Evolutionary conservation across 2,113 vertebrate species (phyloP).

Genomic region (Chrysochloris asiatica): DNA sequence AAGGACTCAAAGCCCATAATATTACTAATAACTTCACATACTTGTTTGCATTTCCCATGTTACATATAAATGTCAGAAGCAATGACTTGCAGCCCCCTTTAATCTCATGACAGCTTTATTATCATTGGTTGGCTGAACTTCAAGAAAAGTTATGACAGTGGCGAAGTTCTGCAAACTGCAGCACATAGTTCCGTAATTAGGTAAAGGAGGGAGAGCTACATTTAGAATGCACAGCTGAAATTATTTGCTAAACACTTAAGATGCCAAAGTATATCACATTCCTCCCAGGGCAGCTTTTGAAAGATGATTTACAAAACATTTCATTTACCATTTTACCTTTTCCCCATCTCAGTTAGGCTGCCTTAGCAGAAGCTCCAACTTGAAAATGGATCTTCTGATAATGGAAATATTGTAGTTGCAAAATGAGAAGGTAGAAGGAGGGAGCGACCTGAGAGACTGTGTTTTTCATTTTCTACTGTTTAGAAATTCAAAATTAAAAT

Average conservation of each 20-base stretch:
- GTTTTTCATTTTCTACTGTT: constrained; percentile 69
- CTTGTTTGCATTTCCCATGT: constrained; percentile 77
- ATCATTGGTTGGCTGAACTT: constrained; percentile 78
- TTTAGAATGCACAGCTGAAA: constrained; percentile 66
- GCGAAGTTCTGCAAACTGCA: constrained; percentile 77
- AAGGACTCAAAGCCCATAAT: constrained; percentile 75
- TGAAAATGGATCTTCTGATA: constrained; percentile 68
- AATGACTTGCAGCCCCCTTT: constrained; percentile 76
- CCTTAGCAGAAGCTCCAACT: constrained; percentile 30
- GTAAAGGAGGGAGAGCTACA: constrained; percentile 69
- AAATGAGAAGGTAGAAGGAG: constrained; percentile 57
- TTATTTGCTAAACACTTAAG: constrained; percentile 76
- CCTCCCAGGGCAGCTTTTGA: constrained; percentile 68
- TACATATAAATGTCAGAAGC: constrained; percentile 73
- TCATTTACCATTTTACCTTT: constrained; percentile 35
- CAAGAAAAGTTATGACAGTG: constrained; percentile 79
- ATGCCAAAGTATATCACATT: constrained; percentile 49
- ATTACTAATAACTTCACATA: constrained; percentile 75
- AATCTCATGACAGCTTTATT: constrained; percentile 79
- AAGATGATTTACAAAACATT: constrained; percentile 64
- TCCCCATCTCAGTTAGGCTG: background rate
- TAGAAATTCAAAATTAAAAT: constrained; percentile 30
- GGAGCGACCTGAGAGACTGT: background rate
- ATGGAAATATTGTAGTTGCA: constrained; percentile 64
- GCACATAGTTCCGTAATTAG: constrained; percentile 77